Conservation (phyloP, 2,113 vertebrate genomes). For the Cromileptes altivelis region DNA sequence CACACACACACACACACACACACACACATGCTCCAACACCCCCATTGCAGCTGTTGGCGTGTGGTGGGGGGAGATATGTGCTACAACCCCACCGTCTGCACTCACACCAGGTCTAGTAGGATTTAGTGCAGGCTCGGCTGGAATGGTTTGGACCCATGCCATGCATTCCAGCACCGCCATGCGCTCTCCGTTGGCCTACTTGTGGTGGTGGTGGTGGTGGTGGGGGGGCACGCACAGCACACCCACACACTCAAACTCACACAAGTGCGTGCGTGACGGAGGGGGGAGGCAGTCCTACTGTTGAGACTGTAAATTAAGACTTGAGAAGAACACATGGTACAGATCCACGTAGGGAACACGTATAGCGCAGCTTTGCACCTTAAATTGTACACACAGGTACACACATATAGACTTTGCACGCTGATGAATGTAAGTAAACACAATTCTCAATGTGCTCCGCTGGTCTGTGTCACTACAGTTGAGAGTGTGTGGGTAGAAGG, state of each 20-base stretch:
- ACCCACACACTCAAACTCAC: constrained; percentile 12
- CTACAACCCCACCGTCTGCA: constrained; percentile 7
- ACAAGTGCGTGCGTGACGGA: not conserved
- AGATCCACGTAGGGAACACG: constrained; percentile 1
- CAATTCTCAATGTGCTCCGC: constrained; percentile 10
- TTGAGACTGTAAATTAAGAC: constrained; percentile 54
- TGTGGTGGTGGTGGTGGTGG: constrained; percentile 57
- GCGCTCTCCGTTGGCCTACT: constrained; percentile 68
- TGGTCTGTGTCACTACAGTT: constrained; percentile 27
- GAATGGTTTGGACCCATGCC: constrained; percentile 64
- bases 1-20: constrained; percentile 2
- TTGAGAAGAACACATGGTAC: constrained; percentile 18
- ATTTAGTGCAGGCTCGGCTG: constrained; percentile 44
- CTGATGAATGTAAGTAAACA: not conserved
- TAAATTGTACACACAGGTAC: not conserved
- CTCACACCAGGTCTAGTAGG: constrained; percentile 40
- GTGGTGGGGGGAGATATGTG: constrained; percentile 30
- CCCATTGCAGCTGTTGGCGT: constrained; percentile 64
- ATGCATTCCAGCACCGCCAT: constrained; percentile 63
- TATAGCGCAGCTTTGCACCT: not conserved
- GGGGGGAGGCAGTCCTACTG: not conserved
- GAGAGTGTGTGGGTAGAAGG: constrained; percentile 27
- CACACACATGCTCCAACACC: not conserved
- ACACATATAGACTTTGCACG: not conserved
- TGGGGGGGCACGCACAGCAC: not conserved